phyloP scores from a whole-genome alignment of 2,888 invertebrate genomes.

The Tetragonula carbonaria region DNA sequence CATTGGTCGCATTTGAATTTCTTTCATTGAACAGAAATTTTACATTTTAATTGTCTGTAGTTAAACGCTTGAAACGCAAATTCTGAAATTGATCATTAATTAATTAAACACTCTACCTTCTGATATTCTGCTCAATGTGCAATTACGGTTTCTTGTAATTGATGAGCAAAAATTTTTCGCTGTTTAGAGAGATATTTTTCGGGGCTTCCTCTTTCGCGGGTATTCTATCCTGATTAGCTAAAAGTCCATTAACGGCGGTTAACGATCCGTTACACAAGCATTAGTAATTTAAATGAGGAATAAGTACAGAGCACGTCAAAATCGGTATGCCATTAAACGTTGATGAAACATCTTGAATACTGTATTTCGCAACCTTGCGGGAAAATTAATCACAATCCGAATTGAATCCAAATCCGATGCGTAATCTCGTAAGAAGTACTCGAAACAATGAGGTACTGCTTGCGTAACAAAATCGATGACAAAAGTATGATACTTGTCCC shows the following conservation, averaged over 20 bases:
- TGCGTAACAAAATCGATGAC: neutral
- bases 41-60: too few relatives aligned
- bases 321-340: constrained; percentile 1
- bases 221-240: neutral
- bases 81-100: neutral
- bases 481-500: neutral
- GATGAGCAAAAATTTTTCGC: neutral
- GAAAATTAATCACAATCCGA: neutral
- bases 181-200: neutral
- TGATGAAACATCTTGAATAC: neutral
- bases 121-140: neutral
- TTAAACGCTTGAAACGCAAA: neutral
- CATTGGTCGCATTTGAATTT: too few relatives aligned
- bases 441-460: neutral
- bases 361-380: neutral
- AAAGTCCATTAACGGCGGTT: neutral
- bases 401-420: neutral
- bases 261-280: constrained; percentile 13
- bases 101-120: too few relatives aligned
- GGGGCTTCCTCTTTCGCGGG: neutral
- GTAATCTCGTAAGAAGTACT: neutral
- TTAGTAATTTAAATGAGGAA: constrained; percentile 15
- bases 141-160: neutral
- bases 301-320: constrained; percentile 10
- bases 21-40: too few relatives aligned